These are phyloP conservation scores for Urocynchramus pylzowi DNA, from an alignment of 2,113 vertebrate genomes.

Conservation along the genomic window DNA sequence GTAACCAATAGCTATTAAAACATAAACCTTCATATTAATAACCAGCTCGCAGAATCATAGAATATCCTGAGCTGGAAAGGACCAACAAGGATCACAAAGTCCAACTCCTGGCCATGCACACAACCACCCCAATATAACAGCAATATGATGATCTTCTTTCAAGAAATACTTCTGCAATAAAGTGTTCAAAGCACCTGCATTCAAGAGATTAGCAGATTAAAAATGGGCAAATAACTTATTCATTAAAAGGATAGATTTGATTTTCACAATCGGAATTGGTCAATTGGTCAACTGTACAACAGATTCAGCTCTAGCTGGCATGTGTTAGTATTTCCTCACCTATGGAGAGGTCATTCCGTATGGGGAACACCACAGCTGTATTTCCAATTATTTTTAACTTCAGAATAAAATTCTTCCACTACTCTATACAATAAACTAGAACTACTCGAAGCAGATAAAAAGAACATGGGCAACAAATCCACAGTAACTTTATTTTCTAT, in stretches of 20 bases:
- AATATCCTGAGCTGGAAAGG: background rate
- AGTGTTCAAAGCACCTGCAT: background rate
- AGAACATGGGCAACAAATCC: background rate
- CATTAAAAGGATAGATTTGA: background rate
- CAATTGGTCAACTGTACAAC: background rate
- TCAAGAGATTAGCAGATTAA: background rate
- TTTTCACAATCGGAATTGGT: background rate
- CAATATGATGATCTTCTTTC: background rate
- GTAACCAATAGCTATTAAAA: background rate
- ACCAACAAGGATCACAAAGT: background rate
- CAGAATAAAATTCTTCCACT: background rate
- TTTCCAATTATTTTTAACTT: background rate
- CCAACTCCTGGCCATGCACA: background rate
- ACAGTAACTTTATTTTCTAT: background rate
- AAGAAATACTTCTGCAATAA: background rate
- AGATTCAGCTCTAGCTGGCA: background rate
- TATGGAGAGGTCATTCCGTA: background rate
- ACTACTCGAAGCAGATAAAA: background rate
- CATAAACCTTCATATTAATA: background rate
- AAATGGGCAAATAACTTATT: background rate
- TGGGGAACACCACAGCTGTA: background rate
- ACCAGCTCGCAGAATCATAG: background rate
- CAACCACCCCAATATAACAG: background rate
- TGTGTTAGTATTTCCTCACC: fast-evolving
- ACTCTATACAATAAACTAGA: background rate